Conservation (phyloP, 2,888 invertebrate genomes). For the Amphipyra berbera region DNA sequence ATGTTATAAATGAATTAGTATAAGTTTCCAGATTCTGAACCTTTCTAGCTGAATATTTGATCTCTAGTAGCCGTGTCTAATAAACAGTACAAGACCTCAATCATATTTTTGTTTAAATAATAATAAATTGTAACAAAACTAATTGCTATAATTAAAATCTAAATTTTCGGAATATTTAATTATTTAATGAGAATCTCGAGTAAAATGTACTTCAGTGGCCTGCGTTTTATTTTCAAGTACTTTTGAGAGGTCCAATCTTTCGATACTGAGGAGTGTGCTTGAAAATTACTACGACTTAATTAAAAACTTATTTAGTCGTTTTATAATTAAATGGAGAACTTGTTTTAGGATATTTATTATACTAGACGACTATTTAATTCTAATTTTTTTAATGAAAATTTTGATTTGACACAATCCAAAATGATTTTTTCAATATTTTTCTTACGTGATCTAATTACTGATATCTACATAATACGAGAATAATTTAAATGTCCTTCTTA, state of each 20-base stretch:
- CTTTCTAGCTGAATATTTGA: too few species aligned
- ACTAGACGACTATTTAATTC: too few species aligned
- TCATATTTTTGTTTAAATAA: too few species aligned
- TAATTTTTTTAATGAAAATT: not conserved
- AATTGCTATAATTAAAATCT: too few species aligned
- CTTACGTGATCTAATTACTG: too few species aligned
- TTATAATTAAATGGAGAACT: constrained; percentile 10
- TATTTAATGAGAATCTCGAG: constrained; percentile 2
- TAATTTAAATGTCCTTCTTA: not conserved
- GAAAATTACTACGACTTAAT: constrained; percentile 16
- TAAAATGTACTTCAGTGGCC: constrained; percentile 19
- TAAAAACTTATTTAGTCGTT: constrained; percentile 7
- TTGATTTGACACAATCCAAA: not conserved
- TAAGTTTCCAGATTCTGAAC: too few species aligned
- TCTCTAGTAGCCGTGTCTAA: too few species aligned
- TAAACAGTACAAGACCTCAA: too few species aligned
- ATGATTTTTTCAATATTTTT: not conserved
- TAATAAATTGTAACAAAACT: too few species aligned
- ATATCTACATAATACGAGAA: too few species aligned
- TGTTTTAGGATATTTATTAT: not conserved
- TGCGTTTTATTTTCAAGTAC: constrained; percentile 34
- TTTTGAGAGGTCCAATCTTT: constrained; percentile 11
- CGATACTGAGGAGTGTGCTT: constrained; percentile 20
- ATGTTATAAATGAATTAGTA: too few species aligned
- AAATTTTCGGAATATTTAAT: not conserved